These are phyloP conservation scores for Mellivora capensis DNA, from an alignment of 2,113 vertebrate species.

Conservation along the genomic window DNA sequence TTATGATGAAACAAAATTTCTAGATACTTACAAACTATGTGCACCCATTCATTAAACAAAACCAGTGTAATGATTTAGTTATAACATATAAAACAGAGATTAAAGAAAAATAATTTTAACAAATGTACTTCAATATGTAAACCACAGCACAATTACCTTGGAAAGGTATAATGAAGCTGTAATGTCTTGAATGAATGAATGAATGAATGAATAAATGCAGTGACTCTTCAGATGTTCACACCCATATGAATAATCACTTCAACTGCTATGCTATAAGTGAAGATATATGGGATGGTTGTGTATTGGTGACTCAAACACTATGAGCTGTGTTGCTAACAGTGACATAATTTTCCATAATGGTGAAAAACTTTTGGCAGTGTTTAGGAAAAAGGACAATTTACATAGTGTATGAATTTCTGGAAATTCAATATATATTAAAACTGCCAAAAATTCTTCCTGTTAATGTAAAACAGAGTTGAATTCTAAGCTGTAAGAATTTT, in stretches of 20 bases:
- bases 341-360: background rate
- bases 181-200: background rate
- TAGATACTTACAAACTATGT: background rate
- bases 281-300: background rate
- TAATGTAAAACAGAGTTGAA: constrained; percentile 11
- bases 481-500: background rate
- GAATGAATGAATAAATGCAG: background rate
- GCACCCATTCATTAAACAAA: background rate
- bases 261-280: background rate
- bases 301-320: background rate
- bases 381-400: background rate
- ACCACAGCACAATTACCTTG: background rate
- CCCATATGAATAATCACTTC: background rate
- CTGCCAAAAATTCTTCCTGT: background rate
- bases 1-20: background rate
- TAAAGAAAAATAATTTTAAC: background rate
- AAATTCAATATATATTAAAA: constrained; percentile 31
- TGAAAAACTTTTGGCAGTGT: background rate
- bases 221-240: background rate
- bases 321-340: background rate
- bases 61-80: background rate
- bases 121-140: background rate
- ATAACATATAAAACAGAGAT: background rate
- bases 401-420: constrained; percentile 28
- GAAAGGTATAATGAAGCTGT: background rate